Base-by-base conservation (phyloP, 2,888 invertebrate species). In the Drosophila anomalata region DNA sequence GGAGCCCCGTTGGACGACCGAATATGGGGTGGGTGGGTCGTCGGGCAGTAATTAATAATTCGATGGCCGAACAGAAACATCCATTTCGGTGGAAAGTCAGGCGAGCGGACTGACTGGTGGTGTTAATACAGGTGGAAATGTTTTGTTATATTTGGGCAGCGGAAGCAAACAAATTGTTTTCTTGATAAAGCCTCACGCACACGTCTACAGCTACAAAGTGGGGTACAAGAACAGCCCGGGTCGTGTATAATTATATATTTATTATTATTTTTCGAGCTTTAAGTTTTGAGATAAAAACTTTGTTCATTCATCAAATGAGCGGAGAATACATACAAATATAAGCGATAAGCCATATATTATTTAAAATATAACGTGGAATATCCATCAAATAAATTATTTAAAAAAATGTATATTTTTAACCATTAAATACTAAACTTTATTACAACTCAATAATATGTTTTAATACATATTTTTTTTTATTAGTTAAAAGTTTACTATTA, bases 151-250 rank as follows among this genome's bases (percentile, higher is more conserved):
- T 75, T 73, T 48, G 55, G 57, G 67, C 57, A 69, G 47, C 51
- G 58, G 73, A 66, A 54, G 58, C 58, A 77, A 79, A 73, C 60
- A 73, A 75, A 63, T 48, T 58, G 59, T 69, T 76, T 79, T 76
- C 82, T 78, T 87, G 74, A 76, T 79, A 81, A 87, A 56, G 56
- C 46, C n/a, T 56, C 44, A 41, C 46, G 24, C 6, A 44, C 48
- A 17, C 55, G 44, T 26, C 20, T 11, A 42, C 4, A 42, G 6
- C 0, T 9, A 20, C 42, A 42, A 8, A 3, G 3, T 17, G 9
- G 42, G 39, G n/a, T 14, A 39, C 14, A 39, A 14, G 6, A 2
- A 14, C 8, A 39, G 39, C 14, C 4, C 3, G 8, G 2, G 8
- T 29, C 9, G 29, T 29, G 29, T 29, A 29, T 29, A 29, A 29